phyloP scores from a whole-genome alignment of 2,888 invertebrate species.

The Dendrolimus pini region DNA sequence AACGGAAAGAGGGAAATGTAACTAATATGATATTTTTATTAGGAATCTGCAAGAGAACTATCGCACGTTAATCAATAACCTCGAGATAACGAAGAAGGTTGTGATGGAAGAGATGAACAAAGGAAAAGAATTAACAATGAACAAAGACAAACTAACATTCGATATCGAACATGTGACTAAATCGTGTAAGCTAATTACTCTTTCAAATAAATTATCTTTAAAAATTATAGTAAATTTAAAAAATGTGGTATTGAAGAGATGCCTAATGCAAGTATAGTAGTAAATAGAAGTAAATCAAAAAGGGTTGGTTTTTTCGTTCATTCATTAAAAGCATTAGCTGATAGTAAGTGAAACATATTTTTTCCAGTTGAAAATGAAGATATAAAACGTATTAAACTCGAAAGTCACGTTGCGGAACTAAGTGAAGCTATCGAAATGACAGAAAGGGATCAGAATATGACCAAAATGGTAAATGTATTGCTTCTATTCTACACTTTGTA shows the following conservation, averaged over 20 bases:
- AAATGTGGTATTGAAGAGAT: too few species aligned
- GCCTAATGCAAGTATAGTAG: too few species aligned
- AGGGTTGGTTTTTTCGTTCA: too few species aligned
- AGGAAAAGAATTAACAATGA: constrained; percentile 79
- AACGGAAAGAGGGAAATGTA: too few species aligned
- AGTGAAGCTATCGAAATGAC: constrained; percentile 77
- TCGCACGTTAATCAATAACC: constrained; percentile 71
- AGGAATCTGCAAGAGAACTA: constrained; percentile 78
- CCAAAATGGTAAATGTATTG: constrained; percentile 43
- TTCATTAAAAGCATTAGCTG: too few species aligned
- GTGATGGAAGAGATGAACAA: constrained; percentile 79
- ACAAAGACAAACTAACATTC: constrained; percentile 74
- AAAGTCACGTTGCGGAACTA: constrained; percentile 72
- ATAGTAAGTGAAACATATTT: too few species aligned
- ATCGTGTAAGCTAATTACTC: constrained; percentile 36
- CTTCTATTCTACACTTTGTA: background rate
- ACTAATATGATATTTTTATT: background rate
- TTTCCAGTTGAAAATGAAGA: constrained; percentile 71
- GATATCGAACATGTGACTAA: constrained; percentile 70
- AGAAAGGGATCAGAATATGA: constrained; percentile 77
- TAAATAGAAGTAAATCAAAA: too few species aligned
- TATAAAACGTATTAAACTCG: constrained; percentile 63
- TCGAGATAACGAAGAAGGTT: constrained; percentile 81
- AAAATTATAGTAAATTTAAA: too few species aligned
- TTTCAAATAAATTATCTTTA: too few species aligned